Evolutionary conservation across 2,797 vertebrate species (phyloP), one percentile per base, ranked within the genome.

Genomic region (Platalea minor): DNA sequence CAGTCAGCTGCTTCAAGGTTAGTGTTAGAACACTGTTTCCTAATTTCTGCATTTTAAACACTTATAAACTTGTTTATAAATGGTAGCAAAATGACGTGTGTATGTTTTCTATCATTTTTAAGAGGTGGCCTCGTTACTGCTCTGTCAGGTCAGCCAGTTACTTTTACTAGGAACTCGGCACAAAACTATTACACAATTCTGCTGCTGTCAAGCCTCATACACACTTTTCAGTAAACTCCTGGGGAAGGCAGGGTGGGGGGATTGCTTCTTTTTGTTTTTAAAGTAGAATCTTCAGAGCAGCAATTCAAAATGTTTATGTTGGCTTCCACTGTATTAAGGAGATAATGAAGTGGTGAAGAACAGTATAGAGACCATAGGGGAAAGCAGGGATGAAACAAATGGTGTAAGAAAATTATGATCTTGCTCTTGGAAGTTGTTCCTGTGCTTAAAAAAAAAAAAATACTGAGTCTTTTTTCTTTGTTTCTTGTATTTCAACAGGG

Each of bases 401-500:
- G 11, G 8, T 39, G 21, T 43, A 63, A 95, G 53, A 88, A 89
- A 87, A 91, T 10, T 76, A 46, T 75, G 70, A n/a, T 92, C 20
- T n/a, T 7, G 2, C 69, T 86, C 54, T 72, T 94, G 67, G 8
- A 96, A 94, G 60, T 57, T 76, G 37, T 91, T 92, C 29, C 73
- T 88, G 29, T 82, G 56, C 89, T 97, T 65, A 76, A 92, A 96
- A 35, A 57, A 77, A 90, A 41, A 53, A 81, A 73, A 93, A 94
- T 95, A 97, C 85, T 98, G 88, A 98, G 95, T 70, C 60, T 93
- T 89, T 77, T 95, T 95, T 87, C 39, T 94, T 93, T 96, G 35
- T 96, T 96, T 97, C 77, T 96, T 97, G 67, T 98, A 95, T 98
- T 97, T 98, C 95, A 97, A 98, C 98, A 99, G 99, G 99, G 96